Base-by-base conservation (phyloP, 2,113 vertebrate species). In the Dasypus novemcinctus region DNA sequence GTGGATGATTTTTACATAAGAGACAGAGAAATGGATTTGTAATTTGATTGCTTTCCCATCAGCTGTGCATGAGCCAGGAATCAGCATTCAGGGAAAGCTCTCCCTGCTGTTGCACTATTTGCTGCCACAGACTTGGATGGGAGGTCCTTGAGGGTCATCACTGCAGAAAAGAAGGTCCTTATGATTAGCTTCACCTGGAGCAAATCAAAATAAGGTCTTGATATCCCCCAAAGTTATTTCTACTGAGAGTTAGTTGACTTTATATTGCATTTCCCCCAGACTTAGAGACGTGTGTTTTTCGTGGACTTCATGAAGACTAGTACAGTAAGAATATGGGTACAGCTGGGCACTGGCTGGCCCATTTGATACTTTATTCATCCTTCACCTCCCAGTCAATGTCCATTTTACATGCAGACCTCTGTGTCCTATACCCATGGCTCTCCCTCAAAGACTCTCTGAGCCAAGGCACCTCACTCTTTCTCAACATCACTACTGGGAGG, bases 101-200 rank as follows among this genome's bases (percentile, higher is more conserved):
- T 21, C 36, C 20, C 43, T 69, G n/a, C 17, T 3, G 15, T 31
- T 23, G 38, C 41, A 63, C 9, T n/a, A 57, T 41, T 23, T 54
- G 31, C 64, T 57, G 54, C 54, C 63, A 25, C 72, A 13, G 46
- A 49, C 27, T 93, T 93, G 33, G 36, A 46, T 10, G 20, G 38
- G 7, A 57, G 4, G 3, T 46, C 36, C 38, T n/a, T 0, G 5
- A 41, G 4, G 11, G 1, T 41, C 0, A 2, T 10, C 63, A 72
- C 1, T 59, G 63, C 10, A 54, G 91, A 36, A 71, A 54, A 17
- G 27, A 66, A 66, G 7, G 8, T 17, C 23, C 12, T n/a, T 31
- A 31, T 46, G 61, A 76, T 43, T 94, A 14, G 10, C 52, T 21
- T 90, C 29, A 90, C 4, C 18, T n/a, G 31, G 29, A 68, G 52